Evolutionary conservation across 1,140 invertebrate species (phyloP), one percentile per base, ranked within the genome.

Genomic region (Thereuonema tuberculata): DNA sequence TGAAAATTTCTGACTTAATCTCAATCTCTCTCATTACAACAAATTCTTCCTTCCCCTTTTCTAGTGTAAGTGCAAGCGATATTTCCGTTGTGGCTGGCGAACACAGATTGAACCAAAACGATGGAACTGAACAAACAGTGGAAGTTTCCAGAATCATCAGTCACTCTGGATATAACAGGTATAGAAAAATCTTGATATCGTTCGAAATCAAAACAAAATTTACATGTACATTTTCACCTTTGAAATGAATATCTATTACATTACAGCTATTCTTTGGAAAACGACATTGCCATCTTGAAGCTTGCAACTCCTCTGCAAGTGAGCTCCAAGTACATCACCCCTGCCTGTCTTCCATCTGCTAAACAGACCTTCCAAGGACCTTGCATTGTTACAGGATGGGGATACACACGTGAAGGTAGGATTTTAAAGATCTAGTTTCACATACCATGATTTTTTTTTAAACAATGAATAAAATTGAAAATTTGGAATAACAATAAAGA

Each of bases 331-430:
- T 47, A 63, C 25, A 57, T 66, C 12, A 17, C 21, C 5, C 61
- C 65, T n/a, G 63, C 50, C 17, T 66, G 65, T 25, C 23, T 66
- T 12, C 63, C 64, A 56, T 52, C 23, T 9, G 5, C 9, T 9
- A 43, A 62, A 27, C 55, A 66, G 1, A 26, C 46, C 24, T 15
- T 37, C 21, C 26, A 28, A 17, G 60, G 56, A 20, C 21, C 50
- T 48, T 64, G 61, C 24, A 60, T 56, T 12, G 60, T 55, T 26
- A 50, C 64, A 2, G 65, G 65, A 14, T 66, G 65, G 65, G 65
- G 65, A 12, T 5, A n/a, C 15, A 9, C 26, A 12, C 29, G 59
- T 21, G 53, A 61, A 58, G 59, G 59, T 61, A n/a, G 9, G 24
- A 50, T 12, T 12, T 12, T 9, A 50, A 20, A 24, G 20, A 24